These are phyloP conservation scores for Mirounga angustirostris DNA, from an alignment of 2,113 vertebrate genomes.

Conservation along the genomic window DNA sequence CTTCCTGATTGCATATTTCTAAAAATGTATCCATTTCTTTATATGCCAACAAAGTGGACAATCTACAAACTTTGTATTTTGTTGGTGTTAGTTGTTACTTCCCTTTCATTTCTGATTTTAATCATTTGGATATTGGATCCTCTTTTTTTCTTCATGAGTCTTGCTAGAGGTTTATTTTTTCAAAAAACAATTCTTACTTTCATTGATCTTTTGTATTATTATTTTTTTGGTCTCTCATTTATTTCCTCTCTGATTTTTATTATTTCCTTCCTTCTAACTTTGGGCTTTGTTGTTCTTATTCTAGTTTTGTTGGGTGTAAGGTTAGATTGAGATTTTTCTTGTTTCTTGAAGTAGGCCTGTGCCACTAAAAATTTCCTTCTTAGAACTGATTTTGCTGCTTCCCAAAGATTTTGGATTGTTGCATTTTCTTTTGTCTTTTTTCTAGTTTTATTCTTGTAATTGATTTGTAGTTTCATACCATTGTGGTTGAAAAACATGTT, in stretches of 20 bases:
- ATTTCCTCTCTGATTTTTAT: background rate
- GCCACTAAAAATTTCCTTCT: background rate
- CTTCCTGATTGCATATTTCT: background rate
- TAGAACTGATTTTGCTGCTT: background rate
- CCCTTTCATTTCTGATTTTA: background rate
- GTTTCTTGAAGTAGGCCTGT: background rate
- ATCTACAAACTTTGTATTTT: background rate
- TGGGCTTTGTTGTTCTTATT: background rate
- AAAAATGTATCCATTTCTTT: background rate
- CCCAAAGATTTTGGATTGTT: background rate
- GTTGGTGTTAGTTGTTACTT: background rate
- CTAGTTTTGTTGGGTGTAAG: background rate
- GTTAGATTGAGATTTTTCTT: background rate
- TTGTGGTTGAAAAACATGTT: background rate
- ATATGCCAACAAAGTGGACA: too few relatives aligned
- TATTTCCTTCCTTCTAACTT: background rate
- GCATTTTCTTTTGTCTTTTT: background rate
- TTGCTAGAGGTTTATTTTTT: background rate
- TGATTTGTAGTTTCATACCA: background rate
- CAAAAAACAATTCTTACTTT: background rate
- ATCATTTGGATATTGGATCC: background rate
- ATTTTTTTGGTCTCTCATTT: background rate
- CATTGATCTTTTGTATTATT: background rate
- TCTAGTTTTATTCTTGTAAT: background rate
- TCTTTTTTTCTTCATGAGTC: background rate